Conservation (phyloP, 1,140 invertebrate genomes). For the Heliconius hermathena region DNA sequence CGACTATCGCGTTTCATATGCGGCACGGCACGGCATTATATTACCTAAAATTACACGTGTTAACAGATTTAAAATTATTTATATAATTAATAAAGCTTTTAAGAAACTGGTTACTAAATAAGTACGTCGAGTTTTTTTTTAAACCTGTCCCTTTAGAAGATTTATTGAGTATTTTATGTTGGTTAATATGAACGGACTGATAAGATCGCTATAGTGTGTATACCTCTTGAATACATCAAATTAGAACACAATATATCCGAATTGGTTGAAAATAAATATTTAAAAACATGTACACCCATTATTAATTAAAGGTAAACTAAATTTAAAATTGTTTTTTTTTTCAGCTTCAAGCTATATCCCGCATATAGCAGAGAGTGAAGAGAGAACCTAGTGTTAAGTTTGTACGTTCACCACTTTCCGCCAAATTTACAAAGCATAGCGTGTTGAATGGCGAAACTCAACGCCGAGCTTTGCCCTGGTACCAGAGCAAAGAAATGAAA, state of each 20-base stretch:
- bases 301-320: not conserved
- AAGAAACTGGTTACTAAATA: not conserved
- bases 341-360: no score
- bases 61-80: not conserved
- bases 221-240: not conserved
- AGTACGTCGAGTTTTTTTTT: not conserved
- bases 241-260: not conserved
- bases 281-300: not conserved
- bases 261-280: not conserved
- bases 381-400: no score
- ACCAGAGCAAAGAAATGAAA: no score
- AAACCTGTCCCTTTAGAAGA: not conserved
- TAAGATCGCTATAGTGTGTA: not conserved
- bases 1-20: no score
- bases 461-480: no score
- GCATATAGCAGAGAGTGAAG: no score
- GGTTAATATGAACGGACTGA: not conserved
- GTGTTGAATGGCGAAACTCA: no score
- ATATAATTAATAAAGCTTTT: not conserved
- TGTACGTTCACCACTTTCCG: no score
- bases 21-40: not conserved
- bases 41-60: not conserved
- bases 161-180: constrained; percentile 1
- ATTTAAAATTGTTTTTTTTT: no score
- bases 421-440: no score